Conservation (phyloP, 2,113 vertebrate species). For the Scortum barcoo region DNA sequence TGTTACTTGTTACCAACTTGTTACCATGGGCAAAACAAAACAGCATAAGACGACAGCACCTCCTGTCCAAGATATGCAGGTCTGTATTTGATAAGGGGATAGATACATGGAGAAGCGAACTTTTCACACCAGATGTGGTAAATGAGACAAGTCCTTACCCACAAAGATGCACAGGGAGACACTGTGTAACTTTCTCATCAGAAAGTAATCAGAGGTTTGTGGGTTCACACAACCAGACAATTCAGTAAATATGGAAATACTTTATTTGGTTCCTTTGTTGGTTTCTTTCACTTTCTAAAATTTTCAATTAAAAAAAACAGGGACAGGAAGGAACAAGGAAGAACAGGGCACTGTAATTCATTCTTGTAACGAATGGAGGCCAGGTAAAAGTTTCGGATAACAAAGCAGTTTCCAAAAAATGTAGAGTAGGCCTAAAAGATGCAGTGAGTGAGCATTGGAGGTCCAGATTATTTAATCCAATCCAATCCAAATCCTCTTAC, state of each 20-base stretch:
- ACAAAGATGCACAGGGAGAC: background rate
- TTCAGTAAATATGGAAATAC: background rate
- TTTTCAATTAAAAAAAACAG: background rate
- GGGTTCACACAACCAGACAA: background rate
- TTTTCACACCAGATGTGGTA: background rate
- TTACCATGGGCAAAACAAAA: slow-evolving; percentile 42
- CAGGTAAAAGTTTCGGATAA: background rate
- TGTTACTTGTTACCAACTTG: slow-evolving; percentile 33
- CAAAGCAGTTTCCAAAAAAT: background rate
- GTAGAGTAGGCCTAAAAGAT: background rate
- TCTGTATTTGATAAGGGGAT: background rate
- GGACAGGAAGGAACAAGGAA: slow-evolving; percentile 1
- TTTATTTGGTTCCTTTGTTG: background rate
- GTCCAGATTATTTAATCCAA: background rate
- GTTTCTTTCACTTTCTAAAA: background rate
- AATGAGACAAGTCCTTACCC: background rate
- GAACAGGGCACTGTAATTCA: background rate
- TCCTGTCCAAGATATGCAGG: background rate
- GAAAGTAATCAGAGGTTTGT: background rate
- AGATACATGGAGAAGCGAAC: background rate
- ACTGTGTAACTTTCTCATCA: background rate
- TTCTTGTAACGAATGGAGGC: background rate
- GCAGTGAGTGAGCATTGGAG: background rate
- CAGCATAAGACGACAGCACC: background rate
- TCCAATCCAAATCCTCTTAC: background rate